A percentile compares a stretch with the other conserved stretches of the same genome.
These are phyloP conservation scores for Trichogramma dendrolimi DNA, from an alignment of 2,888 invertebrate genomes.

Conservation along the genomic window DNA sequence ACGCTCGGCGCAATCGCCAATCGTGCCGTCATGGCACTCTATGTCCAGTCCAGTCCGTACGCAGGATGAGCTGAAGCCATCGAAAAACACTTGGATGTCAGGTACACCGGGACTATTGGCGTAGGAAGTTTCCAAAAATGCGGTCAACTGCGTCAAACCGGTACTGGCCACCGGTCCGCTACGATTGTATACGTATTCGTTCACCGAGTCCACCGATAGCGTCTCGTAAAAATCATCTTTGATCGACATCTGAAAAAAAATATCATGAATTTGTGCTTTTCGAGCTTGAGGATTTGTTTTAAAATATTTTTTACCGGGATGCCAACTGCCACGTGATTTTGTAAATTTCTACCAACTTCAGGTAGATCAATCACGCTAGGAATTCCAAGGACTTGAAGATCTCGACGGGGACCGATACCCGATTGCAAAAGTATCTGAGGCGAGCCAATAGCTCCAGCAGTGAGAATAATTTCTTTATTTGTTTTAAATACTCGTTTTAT, in stretches of 20 bases:
- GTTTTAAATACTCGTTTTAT: conserved; percentile 46
- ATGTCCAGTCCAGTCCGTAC: conserved; percentile 37
- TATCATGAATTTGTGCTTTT: background rate
- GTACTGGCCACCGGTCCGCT: conserved; percentile 51
- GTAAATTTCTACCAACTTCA: conserved; percentile 44
- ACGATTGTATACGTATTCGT: conserved; percentile 44
- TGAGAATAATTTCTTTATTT: conserved; percentile 55
- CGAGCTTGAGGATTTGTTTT: background rate
- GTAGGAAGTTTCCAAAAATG: conserved; percentile 48
- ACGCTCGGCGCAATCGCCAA: conserved; percentile 37
- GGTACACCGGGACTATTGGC: conserved; percentile 42
- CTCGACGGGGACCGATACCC: conserved; percentile 55
- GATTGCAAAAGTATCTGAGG: conserved; percentile 57
- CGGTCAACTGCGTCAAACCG: conserved; percentile 52
- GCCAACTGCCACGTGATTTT: conserved; percentile 49
- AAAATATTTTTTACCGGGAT: conserved; percentile 35
- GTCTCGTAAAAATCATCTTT: conserved; percentile 40
- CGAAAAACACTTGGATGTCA: conserved; percentile 52
- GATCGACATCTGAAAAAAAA: conserved; percentile 32
- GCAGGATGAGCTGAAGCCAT: conserved; percentile 49
- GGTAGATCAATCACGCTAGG: conserved; percentile 42
- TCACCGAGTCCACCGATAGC: conserved; percentile 42
- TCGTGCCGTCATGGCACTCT: conserved; percentile 40
- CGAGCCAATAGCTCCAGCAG: conserved; percentile 56
- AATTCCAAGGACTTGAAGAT: conserved; percentile 46